phyloP scores from a whole-genome alignment of 2,888 invertebrate genomes.

The Opisthograptis luteolata region DNA sequence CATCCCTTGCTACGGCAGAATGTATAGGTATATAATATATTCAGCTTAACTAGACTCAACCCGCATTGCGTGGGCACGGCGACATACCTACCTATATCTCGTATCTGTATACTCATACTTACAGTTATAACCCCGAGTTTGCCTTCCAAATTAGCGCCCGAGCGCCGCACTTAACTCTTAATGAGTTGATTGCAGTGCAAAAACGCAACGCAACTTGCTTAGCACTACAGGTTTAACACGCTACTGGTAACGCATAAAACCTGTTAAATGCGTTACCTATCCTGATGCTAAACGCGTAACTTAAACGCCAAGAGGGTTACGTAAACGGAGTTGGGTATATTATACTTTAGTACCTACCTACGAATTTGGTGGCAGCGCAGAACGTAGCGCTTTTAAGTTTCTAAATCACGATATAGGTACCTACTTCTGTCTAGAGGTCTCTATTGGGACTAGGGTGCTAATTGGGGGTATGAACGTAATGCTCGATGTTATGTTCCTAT shows the following conservation, averaged over 20 bases:
- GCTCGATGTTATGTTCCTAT: too few species aligned
- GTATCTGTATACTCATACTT: neutral
- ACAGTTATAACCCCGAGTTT: constrained; percentile 25
- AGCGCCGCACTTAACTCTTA: constrained; percentile 58
- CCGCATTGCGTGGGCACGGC: neutral
- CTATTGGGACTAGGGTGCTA: too few species aligned
- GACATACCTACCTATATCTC: neutral
- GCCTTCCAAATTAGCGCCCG: constrained; percentile 52
- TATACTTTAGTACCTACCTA: too few species aligned
- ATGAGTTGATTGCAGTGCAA: constrained; percentile 82
- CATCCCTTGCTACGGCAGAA: neutral
- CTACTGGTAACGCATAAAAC: constrained; percentile 14
- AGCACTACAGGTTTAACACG: constrained; percentile 15
- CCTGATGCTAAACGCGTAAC: constrained; percentile 42
- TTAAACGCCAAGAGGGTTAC: neutral
- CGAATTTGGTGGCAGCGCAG: too few species aligned
- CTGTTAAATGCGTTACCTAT: constrained; percentile 53
- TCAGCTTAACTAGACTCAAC: neutral
- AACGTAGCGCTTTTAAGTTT: too few species aligned
- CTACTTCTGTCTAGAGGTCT: too few species aligned
- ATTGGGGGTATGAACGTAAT: too few species aligned
- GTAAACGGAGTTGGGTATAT: too few species aligned
- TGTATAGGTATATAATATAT: too few species aligned
- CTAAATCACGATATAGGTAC: too few species aligned
- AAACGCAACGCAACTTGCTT: constrained; percentile 50